These are phyloP conservation scores for Bryconaethiops microstoma DNA, from an alignment of 2,797 vertebrate species.

Conservation along the genomic window DNA sequence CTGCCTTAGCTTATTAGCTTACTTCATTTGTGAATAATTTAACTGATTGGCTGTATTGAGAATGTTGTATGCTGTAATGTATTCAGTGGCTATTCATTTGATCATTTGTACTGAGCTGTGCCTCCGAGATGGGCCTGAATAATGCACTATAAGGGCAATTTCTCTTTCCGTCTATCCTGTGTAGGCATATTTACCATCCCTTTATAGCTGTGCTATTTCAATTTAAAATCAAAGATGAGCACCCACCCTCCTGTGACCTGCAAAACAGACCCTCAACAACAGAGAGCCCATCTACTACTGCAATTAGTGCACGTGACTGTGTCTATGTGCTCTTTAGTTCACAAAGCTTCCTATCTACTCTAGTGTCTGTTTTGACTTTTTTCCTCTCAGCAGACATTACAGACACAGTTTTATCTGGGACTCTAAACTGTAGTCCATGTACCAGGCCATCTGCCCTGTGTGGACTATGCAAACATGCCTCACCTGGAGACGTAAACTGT, in stretches of 20 bases:
- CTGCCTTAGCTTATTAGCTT: conserved; percentile 37
- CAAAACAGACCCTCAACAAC: conserved; percentile 9
- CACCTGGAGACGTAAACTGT: too few relatives aligned
- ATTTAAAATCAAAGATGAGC: conserved; percentile 14
- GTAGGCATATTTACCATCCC: conserved; percentile 20
- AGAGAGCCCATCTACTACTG: neutral
- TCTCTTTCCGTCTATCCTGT: conserved; percentile 19
- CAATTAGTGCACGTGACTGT: conserved; percentile 14
- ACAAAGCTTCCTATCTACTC: neutral
- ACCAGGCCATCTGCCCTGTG: too few relatives aligned
- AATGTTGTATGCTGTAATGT: neutral
- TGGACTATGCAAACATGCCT: too few relatives aligned
- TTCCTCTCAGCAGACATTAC: neutral
- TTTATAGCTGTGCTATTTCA: conserved; percentile 22
- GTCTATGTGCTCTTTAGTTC: neutral
- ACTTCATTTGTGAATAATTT: conserved; percentile 44
- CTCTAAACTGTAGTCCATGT: neutral
- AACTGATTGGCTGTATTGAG: conserved; percentile 27
- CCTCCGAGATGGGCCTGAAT: conserved; percentile 27
- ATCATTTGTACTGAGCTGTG: conserved; percentile 39
- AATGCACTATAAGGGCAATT: conserved; percentile 28
- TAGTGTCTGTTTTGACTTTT: neutral
- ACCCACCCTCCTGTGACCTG: neutral
- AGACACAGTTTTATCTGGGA: neutral
- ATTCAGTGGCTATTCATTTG: conserved; percentile 26